Conservation (phyloP, 2,888 invertebrate genomes). For the Melanophora roralis region DNA sequence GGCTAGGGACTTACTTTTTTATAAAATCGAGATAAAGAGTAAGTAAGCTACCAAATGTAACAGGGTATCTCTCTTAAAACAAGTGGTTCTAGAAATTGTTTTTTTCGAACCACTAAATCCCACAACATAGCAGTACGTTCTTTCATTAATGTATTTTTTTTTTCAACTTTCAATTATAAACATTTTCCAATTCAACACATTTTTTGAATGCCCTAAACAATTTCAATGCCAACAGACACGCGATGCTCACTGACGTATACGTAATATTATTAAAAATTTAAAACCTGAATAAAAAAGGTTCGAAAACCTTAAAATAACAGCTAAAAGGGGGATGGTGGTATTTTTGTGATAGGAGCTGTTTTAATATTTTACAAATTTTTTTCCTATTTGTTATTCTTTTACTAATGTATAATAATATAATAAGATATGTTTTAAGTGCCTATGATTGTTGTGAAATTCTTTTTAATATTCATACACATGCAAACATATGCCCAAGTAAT, state of each 20-base stretch:
- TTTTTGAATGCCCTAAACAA: not conserved
- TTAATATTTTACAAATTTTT: conserved; percentile 1
- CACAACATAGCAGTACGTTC: too few species aligned
- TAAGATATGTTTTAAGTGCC: conserved; percentile 31
- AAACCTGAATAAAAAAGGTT: conserved; percentile 26
- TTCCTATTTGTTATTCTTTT: not conserved
- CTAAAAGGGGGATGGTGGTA: not conserved
- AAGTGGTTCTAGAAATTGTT: too few species aligned
- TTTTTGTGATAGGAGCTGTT: not conserved
- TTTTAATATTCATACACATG: not conserved
- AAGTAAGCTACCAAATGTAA: too few species aligned
- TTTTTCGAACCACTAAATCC: too few species aligned
- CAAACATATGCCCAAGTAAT: too few species aligned
- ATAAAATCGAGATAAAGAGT: too few species aligned
- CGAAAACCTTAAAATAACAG: conserved; percentile 36
- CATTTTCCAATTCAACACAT: conserved; percentile 31
- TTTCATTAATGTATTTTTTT: not conserved
- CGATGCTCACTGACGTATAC: conserved; percentile 35
- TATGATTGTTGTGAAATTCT: conserved; percentile 20
- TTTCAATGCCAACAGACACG: conserved; percentile 38
- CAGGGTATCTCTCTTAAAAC: too few species aligned
- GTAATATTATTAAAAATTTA: conserved; percentile 15
- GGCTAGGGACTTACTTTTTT: too few species aligned
- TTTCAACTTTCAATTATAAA: conserved; percentile 9
- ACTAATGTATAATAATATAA: conserved; percentile 7